Base-by-base conservation (phyloP, 2,888 invertebrate genomes). In the Oscheius sp. region DNA sequence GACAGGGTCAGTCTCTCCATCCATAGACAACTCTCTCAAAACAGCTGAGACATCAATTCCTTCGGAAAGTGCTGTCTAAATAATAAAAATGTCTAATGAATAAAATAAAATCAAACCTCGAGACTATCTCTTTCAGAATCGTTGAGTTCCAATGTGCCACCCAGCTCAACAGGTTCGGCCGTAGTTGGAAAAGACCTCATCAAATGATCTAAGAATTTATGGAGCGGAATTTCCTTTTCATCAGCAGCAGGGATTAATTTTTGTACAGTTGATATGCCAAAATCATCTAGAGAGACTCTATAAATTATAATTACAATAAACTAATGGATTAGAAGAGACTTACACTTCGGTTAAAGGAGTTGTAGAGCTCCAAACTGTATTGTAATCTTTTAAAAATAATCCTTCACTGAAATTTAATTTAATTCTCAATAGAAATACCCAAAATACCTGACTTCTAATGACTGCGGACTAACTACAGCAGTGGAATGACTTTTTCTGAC, bases 11-110 rank as follows among this genome's bases (percentile, higher is more conserved):
- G 6, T 3, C 12, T 48, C 23, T 20, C 25, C 23, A 23, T 17
- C 23, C 3, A 20, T 23, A 6, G 20, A 20, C n/a, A 55, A 34
- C 2, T 55, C 20, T 33, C 55, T 34, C 6, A 55, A 10, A 5
- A 55, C 20, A 33, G 55, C 55, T 17, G 55, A 55, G 20, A 55
- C 55, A 55, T 55, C 55, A 20, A 34, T 34, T n/a, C 55, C 55
- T 55, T 55, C 55, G 2, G 55, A n/a, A 5, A 55, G 23, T 2
- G 34, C 55, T 15, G 55, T 55, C 55, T 55, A n/a, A 6, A 20
- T 12, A 48, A 5, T 20, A 48, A 20, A 23, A 6, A 48, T 23
- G 20, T 37, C 8, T 37, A 37, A 10, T 37, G 37, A n/a, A n/a
- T n/a, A n/a, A n/a, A n/a, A n/a, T n/a, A n/a, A n/a, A n/a, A n/a